Conservation (phyloP, 2,113 vertebrate genomes). For the Pollachius pollachius region DNA sequence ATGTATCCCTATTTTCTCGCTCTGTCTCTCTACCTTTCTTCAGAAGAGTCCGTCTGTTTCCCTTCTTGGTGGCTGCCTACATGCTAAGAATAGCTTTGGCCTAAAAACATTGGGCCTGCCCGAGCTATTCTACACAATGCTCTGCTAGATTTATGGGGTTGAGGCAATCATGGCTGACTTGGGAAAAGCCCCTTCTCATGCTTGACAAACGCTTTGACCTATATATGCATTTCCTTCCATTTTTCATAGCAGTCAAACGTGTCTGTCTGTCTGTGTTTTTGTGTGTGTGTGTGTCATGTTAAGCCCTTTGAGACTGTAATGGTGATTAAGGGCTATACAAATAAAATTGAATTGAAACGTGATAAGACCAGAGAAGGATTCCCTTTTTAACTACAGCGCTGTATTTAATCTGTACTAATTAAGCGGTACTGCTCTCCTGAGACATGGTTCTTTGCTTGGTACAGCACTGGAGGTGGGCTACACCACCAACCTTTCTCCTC, state of each 20-base stretch:
- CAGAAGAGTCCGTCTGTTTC: too few relatives aligned
- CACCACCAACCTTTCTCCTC: not conserved
- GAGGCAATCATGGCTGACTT: too few relatives aligned
- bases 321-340: too few relatives aligned
- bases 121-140: too few relatives aligned
- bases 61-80: not conserved
- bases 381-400: constrained; percentile 63
- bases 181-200: constrained; percentile 7
- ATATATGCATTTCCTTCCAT: constrained; percentile 2
- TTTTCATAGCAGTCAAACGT: not conserved
- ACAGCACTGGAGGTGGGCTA: constrained; percentile 46
- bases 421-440: constrained; percentile 58
- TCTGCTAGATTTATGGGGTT: too few relatives aligned
- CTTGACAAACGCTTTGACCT: constrained; percentile 23
- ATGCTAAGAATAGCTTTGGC: constrained; percentile 7
- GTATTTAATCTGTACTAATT: constrained; percentile 70
- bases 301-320: too few relatives aligned
- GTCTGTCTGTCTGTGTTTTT: not conserved
- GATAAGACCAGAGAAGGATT: constrained; percentile 24
- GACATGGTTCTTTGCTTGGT: constrained; percentile 46
- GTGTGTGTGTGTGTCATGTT: too few relatives aligned
- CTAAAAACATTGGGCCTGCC: too few relatives aligned
- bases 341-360: constrained; percentile 1
- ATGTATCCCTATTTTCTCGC: too few relatives aligned
- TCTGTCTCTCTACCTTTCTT: too few relatives aligned